Evolutionary conservation across 2,113 vertebrate genomes (phyloP), one percentile per base, ranked within the genome.

Genomic region (Cebidichthys violaceus): DNA sequence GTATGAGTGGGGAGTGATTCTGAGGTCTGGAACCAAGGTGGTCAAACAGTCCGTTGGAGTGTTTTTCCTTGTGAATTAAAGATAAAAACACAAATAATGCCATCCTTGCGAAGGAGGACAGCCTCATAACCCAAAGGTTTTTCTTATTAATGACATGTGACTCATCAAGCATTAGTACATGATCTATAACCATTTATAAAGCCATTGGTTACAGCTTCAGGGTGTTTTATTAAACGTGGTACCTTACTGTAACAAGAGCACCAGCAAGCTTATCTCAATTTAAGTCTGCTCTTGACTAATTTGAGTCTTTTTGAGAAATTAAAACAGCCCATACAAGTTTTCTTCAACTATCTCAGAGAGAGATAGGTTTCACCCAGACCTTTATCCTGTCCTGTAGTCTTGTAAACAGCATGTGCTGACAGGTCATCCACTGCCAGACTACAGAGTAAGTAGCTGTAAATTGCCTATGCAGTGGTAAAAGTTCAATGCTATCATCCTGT

Each of bases 321-420:
- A 37, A 52, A 70, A 70, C 4, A 75, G 10, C 33, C 9, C 2
- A 31, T 1, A 57, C 7, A 11, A 6, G 29, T 29, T 71, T 45
- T 17, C 31, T 68, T 43, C 7, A 41, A 24, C 24, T 43, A 67
- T n/a, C 27, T 59, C 37, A 35, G 0, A 37, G 4, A 8, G 6
- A 27, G 31, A 52, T 1, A 39, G 29, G 66, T 50, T 62, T 62
- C 6, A 41, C 4, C 1, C 13, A 3, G n/a, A 64, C 24, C 18
- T 33, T 52, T 61, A 18, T 75, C 54, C 57, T 20, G 31, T 57
- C 33, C 33, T 17, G 57, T 39, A 62, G 15, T 17, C 22, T 11
- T 29, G 6, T 11, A 85, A 85, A 79, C n/a, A 82, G 6, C 6
- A 29, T 47, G 27, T 72, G 35, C 22, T 54, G 18, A 52, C 43